Conservation (phyloP, 2,797 vertebrate genomes). For the Coccyzus lansbergi region DNA sequence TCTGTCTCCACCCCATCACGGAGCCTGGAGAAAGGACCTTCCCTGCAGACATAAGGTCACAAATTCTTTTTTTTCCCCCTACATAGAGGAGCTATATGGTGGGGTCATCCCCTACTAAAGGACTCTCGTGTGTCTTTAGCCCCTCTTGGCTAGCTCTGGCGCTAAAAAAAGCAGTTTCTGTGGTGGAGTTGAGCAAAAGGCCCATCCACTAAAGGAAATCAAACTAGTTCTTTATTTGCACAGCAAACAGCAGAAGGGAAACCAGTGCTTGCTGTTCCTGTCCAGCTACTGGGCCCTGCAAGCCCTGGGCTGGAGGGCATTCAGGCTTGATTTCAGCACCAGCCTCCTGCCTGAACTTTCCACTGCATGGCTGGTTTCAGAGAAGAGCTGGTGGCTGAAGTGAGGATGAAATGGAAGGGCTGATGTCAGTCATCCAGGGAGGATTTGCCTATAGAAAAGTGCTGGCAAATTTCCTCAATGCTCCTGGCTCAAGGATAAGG, state of each 20-base stretch:
- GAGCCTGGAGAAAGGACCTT: background rate
- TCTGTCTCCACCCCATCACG: background rate
- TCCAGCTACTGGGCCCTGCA: background rate
- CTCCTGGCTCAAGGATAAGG: background rate
- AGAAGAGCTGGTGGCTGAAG: background rate
- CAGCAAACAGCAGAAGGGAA: background rate
- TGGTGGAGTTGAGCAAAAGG: background rate
- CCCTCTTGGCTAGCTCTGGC: background rate
- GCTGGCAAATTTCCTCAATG: background rate
- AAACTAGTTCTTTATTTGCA: background rate
- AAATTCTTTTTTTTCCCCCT: background rate
- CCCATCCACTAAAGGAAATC: background rate
- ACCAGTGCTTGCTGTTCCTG: background rate
- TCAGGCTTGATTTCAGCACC: background rate
- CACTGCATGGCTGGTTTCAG: background rate
- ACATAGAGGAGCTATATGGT: background rate
- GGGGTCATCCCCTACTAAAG: fast-evolving
- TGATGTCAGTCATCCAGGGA: background rate
- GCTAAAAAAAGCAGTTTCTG: background rate
- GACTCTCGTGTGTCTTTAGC: background rate
- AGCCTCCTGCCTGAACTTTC: background rate
- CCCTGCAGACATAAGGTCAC: background rate
- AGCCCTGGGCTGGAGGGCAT: background rate
- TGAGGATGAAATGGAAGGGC: background rate
- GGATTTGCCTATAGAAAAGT: background rate